Conservation (phyloP, 2,113 vertebrate species). For the Nanorana parkeri region DNA sequence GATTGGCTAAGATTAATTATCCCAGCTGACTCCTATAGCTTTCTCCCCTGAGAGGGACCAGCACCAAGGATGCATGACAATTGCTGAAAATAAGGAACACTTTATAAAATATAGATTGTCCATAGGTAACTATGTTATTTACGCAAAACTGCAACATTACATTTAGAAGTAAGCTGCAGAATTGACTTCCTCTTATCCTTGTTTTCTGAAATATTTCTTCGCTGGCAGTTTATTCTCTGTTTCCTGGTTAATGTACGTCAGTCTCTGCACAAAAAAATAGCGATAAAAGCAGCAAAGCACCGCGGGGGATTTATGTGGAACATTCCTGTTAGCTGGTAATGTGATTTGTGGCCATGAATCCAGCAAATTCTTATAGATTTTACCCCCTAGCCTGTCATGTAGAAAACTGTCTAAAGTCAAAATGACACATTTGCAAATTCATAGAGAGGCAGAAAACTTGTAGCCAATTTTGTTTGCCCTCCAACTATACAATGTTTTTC, state of each 20-base stretch:
- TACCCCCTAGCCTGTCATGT: conserved; percentile 39
- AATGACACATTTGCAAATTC: conserved; percentile 44
- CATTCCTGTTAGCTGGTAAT: not conserved
- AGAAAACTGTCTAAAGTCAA: conserved; percentile 25
- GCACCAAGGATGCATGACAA: too few species aligned
- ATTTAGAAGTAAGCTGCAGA: too few species aligned
- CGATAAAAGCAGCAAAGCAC: not conserved
- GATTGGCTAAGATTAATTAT: too few species aligned
- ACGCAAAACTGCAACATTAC: too few species aligned
- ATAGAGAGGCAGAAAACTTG: conserved; percentile 14
- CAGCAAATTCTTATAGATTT: conserved; percentile 36
- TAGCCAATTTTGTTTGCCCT: conserved; percentile 13
- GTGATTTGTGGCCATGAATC: conserved; percentile 7
- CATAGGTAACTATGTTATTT: too few species aligned
- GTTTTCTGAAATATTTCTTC: not conserved
- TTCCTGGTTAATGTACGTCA: not conserved
- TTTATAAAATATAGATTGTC: too few species aligned
- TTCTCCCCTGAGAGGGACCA: too few species aligned
- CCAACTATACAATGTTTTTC: conserved; percentile 1
- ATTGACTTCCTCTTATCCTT: too few species aligned
- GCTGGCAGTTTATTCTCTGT: not conserved
- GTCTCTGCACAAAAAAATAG: not conserved
- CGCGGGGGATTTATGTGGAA: not conserved
- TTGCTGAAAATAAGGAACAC: too few species aligned
- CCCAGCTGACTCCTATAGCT: too few species aligned